Percentiles rank a stretch among this genome's conserved stretches.
Conservation (phyloP, 2,888 invertebrate species). For the Poecilobothrus nobilitatus region DNA sequence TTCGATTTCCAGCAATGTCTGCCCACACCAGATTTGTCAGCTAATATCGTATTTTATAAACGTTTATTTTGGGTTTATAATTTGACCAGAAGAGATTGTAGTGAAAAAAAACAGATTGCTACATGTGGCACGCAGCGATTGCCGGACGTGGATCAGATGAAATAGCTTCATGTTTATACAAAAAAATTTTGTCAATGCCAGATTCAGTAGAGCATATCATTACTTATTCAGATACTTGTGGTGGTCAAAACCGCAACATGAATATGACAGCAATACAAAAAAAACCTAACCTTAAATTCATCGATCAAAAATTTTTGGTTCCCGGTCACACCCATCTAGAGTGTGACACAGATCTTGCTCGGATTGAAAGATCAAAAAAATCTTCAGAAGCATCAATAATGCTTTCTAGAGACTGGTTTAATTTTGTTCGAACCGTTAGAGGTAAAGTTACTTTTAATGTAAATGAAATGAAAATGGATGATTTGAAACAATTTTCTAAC, state of each 20-base stretch:
- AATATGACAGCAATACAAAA: not conserved
- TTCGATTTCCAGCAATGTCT: not conserved
- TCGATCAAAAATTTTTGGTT: constrained; percentile 8
- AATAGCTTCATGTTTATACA: constrained; percentile 8
- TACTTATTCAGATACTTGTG: constrained; percentile 11
- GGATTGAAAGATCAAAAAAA: not conserved
- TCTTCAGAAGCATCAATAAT: not conserved
- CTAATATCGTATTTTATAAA: not conserved
- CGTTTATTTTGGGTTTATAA: constrained; percentile 12
- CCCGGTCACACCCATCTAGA: not conserved
- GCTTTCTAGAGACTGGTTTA: not conserved
- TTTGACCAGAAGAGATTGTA: constrained; percentile 9
- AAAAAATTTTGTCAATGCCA: not conserved
- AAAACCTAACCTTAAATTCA: not conserved
- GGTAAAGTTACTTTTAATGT: not conserved
- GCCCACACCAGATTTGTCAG: not conserved
- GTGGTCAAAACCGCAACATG: not conserved
- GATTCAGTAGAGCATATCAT: not conserved
- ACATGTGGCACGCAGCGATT: constrained; percentile 14
- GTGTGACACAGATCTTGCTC: not conserved
- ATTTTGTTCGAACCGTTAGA: not conserved
- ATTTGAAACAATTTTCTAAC: not conserved
- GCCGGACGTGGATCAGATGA: constrained; percentile 9
- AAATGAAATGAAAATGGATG: not conserved
- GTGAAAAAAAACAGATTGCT: not conserved